A percentile compares a stretch with the other conserved stretches of the same genome.
phyloP scores from a whole-genome alignment of 2,797 vertebrate species.

The Octomys mimax region DNA sequence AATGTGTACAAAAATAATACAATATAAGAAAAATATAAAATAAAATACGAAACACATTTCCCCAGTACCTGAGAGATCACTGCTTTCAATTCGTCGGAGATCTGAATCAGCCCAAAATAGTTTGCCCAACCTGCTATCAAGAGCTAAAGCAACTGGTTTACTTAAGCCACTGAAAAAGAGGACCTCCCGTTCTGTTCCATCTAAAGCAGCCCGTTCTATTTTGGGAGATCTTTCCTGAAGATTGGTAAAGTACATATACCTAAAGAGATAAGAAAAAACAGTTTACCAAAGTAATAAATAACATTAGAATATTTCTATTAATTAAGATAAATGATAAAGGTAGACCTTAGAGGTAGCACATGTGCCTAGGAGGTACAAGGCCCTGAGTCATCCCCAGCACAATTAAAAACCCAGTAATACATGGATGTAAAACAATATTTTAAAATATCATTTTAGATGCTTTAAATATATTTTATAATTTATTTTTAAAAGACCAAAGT shows the following conservation, averaged over 20 bases:
- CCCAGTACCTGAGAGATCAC: constrained; percentile 96
- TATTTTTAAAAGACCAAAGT: neutral
- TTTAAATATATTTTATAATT: neutral
- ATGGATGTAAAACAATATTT: neutral
- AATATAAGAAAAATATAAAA: constrained; percentile 59
- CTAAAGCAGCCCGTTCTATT: constrained; percentile 97
- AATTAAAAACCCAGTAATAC: neutral
- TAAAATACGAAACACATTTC: constrained; percentile 70
- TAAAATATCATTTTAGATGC: constrained; percentile 23
- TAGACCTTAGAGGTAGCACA: neutral
- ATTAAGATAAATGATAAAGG: neutral
- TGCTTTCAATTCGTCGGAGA: constrained; percentile 97
- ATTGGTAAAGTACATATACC: constrained; percentile 99
- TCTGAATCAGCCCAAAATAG: constrained; percentile 99
- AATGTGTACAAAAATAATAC: constrained; percentile 31
- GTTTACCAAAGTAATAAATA: constrained; percentile 44
- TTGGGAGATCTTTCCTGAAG: constrained; percentile 96
- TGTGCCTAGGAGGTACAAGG: neutral
- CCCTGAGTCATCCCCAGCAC: neutral
- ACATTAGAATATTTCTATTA: neutral
- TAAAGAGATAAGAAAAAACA: constrained; percentile 80
- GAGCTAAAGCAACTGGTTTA: constrained; percentile 94
- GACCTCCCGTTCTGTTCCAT: constrained; percentile 97
- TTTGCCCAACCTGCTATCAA: constrained; percentile 96
- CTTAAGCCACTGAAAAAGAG: constrained; percentile 97